Evolutionary conservation across 2,113 vertebrate species (phyloP), one percentile per base, ranked within the genome.

Genomic region (Pterocles orientalis): DNA sequence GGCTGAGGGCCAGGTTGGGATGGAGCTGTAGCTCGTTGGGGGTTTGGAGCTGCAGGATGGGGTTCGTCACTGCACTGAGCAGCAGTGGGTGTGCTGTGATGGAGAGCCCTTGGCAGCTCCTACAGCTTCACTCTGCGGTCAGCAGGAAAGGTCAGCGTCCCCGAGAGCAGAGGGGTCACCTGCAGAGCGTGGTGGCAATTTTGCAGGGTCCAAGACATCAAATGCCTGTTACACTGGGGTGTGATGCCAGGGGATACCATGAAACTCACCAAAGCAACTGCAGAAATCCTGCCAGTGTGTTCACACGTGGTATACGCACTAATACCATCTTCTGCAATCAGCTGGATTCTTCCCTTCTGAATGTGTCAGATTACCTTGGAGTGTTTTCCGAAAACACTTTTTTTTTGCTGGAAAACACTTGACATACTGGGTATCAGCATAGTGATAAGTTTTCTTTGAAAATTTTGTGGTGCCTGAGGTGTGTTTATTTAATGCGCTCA

Each of bases 1-100:
- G 45, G 33, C 50, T 43, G 69, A 66, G 18, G 20, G 53, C 8
- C 31, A 68, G 31, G 23, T 6, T 81, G 69, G 39, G 53, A 48
- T 2, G 3, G 60, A 73, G 39, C 66, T 73, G 66, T 18, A 47
- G 39, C 14, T 80, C 33, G 1, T 47, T 29, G 36, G 4, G 16
- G 45, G 25, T 71, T 58, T 61, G 56, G 36, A 45, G 51, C 45
- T 58, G 45, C 1, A 0, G 53, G 60, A 29, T 6, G 14, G n/a
- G 6, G 20, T 41, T 61, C 19, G 7, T 51, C 41, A 18, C 18
- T 14, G 15, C 5, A 1, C 21, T 36, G 54, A 61, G 43, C 29
- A 50, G 76, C 34, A 48, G 34, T 1, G 1, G 36, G 21, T 2
- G 0, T 0, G 0, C 41, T 70, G 43, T 39, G 34, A 17, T 18